These are phyloP conservation scores for Neoitamus cyanurus DNA, from an alignment of 2,888 invertebrate genomes.

Conservation along the genomic window DNA sequence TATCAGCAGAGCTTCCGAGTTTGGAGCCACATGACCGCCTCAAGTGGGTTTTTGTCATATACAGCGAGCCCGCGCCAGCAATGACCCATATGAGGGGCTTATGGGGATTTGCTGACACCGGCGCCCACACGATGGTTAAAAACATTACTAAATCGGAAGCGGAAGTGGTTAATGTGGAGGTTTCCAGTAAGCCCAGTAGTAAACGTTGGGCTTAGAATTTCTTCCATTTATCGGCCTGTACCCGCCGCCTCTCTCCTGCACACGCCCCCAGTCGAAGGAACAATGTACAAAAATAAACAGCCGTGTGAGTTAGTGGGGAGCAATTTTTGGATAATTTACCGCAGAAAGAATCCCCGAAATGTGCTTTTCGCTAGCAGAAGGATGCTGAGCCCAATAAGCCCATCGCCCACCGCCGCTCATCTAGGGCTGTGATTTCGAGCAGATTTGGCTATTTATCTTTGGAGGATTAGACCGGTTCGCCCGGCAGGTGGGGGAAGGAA, in stretches of 20 bases:
- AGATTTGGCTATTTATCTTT: slow-evolving; percentile 34
- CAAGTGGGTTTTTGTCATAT: slow-evolving; percentile 40
- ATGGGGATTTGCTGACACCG: slow-evolving; percentile 20
- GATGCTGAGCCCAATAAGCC: neutral
- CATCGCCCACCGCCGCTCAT: neutral
- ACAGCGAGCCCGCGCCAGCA: neutral
- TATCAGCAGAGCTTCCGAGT: neutral
- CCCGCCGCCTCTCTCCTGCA: neutral
- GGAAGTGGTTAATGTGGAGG: slow-evolving; percentile 30
- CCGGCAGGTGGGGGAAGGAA: neutral
- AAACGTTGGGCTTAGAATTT: neutral
- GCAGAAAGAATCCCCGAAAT: slow-evolving; percentile 3
- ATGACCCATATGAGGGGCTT: slow-evolving; percentile 28
- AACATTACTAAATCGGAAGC: slow-evolving; percentile 15
- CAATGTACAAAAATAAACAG: slow-evolving; percentile 7
- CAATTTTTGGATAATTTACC: slow-evolving; percentile 30
- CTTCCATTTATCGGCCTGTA: neutral
- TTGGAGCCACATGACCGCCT: neutral
- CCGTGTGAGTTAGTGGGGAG: neutral
- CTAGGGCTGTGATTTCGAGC: slow-evolving; percentile 7
- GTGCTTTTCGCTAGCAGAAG: neutral
- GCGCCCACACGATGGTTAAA: slow-evolving; percentile 11
- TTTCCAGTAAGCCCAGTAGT: slow-evolving; percentile 15
- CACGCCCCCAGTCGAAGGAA: neutral
- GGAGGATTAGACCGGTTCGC: neutral